Conservation (phyloP, 2,888 invertebrate genomes). For the Tenthredo livida region DNA sequence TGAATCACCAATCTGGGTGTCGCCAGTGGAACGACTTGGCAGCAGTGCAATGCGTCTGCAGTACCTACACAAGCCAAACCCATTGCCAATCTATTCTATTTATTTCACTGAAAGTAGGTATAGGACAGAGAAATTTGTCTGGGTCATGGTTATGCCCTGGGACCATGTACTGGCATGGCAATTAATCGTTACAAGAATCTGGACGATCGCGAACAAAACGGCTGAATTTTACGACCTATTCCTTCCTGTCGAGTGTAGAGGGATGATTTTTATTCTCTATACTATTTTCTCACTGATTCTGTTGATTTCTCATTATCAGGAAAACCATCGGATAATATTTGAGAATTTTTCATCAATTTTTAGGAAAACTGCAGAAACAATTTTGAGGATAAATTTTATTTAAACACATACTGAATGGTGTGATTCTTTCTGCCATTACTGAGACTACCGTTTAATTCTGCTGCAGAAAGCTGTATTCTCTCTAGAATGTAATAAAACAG, state of each 20-base stretch:
- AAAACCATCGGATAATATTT: too few species aligned
- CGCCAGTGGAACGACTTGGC: conserved; percentile 41
- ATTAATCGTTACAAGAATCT: neutral
- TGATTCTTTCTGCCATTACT: neutral
- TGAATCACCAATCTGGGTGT: conserved; percentile 39
- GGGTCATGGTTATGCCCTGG: neutral
- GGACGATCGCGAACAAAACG: neutral
- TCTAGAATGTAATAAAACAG: neutral
- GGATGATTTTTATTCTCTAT: neutral
- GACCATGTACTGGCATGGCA: neutral
- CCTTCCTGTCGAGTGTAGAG: too few species aligned
- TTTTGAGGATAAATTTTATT: neutral
- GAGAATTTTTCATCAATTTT: too few species aligned
- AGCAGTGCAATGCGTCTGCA: conserved; percentile 30
- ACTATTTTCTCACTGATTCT: neutral
- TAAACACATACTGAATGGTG: neutral
- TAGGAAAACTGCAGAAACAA: too few species aligned
- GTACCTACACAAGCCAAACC: conserved; percentile 32
- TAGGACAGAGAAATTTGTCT: neutral
- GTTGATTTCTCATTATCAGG: neutral
- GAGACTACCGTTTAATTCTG: neutral
- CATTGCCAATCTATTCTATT: conserved; percentile 17
- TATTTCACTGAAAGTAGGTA: neutral
- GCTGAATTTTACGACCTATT: neutral
- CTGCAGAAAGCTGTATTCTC: neutral